These are phyloP conservation scores for Hapalemur alaotrensis DNA, from an alignment of 2,797 vertebrate genomes.

Conservation along the genomic window DNA sequence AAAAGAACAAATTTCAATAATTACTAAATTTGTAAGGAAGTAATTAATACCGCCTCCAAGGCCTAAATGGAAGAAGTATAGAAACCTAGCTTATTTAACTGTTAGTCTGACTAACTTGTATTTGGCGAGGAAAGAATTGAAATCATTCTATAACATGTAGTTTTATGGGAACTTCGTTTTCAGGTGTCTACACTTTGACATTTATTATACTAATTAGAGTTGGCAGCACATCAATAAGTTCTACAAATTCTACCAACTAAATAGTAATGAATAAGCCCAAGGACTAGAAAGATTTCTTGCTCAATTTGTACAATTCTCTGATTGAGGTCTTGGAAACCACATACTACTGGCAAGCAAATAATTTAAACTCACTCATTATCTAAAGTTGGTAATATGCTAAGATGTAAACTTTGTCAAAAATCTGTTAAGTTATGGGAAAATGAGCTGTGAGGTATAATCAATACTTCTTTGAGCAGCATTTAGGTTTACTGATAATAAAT, in stretches of 20 bases:
- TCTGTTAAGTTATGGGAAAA: not conserved
- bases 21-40: not conserved
- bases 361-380: slow-evolving; percentile 19
- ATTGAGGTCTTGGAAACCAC: slow-evolving; percentile 27
- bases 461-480: not conserved
- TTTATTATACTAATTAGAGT: not conserved
- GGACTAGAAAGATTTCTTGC: not conserved
- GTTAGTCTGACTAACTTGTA: not conserved
- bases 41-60: not conserved
- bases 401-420: not conserved
- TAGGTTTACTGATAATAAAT: not conserved
- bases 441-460: not conserved
- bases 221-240: not conserved
- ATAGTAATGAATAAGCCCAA: not conserved
- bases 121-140: not conserved
- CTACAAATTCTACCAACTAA: not conserved
- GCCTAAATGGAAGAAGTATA: not conserved
- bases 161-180: not conserved
- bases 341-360: not conserved
- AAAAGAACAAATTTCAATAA: not conserved
- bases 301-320: slow-evolving; percentile 11
- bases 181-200: not conserved
- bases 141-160: not conserved
- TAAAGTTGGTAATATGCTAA: slow-evolving; percentile 31
- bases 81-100: not conserved